phyloP scores from a whole-genome alignment of 35 echinoderm and acorn worm genomes.

The Apostichopus californicus region DNA sequence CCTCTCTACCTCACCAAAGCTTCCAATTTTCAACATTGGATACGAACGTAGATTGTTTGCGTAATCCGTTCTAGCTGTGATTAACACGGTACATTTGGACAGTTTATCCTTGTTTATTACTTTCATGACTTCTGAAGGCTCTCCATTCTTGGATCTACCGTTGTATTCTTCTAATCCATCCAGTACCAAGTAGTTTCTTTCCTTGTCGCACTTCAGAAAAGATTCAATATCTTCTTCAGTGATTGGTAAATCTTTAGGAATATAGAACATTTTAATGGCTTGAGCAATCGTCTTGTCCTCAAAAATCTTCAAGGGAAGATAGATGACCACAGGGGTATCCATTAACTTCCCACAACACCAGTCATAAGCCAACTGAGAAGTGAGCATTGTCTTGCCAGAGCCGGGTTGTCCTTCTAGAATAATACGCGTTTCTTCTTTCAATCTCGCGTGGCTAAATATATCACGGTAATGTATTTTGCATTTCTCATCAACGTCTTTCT shows the following conservation, averaged over 20 bases:
- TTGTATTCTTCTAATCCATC: conserved; percentile 34
- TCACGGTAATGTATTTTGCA: background rate
- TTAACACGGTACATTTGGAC: background rate
- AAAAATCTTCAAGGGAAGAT: conserved; percentile 5
- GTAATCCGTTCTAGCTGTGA: conserved; percentile 16
- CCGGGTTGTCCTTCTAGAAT: background rate
- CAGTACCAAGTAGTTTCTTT: background rate
- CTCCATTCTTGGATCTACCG: background rate
- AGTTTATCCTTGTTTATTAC: conserved; percentile 8
- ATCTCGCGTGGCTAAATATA: background rate
- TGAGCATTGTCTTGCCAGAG: background rate
- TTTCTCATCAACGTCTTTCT: background rate
- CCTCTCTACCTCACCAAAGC: background rate
- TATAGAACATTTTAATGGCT: conserved; percentile 12
- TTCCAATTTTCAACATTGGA: conserved; percentile 3
- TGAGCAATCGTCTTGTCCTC: conserved; percentile 17
- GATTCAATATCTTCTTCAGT: background rate
- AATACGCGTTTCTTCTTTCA: background rate
- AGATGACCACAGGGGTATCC: background rate
- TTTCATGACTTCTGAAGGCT: background rate
- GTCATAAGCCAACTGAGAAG: background rate
- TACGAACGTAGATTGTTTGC: background rate
- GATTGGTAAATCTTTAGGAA: background rate
- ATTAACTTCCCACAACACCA: no score
- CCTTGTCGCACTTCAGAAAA: background rate